Percentiles rank a stretch among this genome's conserved stretches.
Conservation (phyloP, 2,797 vertebrate genomes). For the Rallus crepitans region DNA sequence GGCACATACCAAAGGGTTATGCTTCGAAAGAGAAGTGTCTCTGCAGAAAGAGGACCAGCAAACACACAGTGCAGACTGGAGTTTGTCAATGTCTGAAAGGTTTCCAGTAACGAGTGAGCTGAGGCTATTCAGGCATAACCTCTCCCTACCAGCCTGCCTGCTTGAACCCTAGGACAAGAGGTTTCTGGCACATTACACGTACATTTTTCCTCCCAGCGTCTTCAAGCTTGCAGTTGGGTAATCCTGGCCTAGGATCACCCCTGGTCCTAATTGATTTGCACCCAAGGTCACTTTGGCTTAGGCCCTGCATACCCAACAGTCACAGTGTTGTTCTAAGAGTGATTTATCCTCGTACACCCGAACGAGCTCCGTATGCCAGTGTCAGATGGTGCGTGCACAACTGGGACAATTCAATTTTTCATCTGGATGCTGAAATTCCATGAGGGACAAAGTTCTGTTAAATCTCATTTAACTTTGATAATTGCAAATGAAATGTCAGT, state of each 20-base stretch:
- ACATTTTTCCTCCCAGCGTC: not conserved
- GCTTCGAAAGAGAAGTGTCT: not conserved
- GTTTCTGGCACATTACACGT: not conserved
- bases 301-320: not conserved
- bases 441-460: not conserved
- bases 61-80: not conserved
- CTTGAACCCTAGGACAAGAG: not conserved
- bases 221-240: not conserved
- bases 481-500: not conserved
- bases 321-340: not conserved
- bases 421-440: fast-evolving
- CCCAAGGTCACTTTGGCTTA: constrained; percentile 5
- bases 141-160: not conserved
- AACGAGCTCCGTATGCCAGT: not conserved
- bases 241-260: not conserved
- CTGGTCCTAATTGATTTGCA: constrained; percentile 20
- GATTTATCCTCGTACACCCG: constrained; percentile 5
- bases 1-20: not conserved
- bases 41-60: not conserved
- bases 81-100: not conserved
- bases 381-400: fast-evolving
- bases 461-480: not conserved
- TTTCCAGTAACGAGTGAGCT: not conserved
- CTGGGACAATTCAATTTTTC: constrained; percentile 8
- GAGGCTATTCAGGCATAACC: not conserved